Conservation (phyloP, 1,140 invertebrate species). For the Chrysopa pallens region DNA sequence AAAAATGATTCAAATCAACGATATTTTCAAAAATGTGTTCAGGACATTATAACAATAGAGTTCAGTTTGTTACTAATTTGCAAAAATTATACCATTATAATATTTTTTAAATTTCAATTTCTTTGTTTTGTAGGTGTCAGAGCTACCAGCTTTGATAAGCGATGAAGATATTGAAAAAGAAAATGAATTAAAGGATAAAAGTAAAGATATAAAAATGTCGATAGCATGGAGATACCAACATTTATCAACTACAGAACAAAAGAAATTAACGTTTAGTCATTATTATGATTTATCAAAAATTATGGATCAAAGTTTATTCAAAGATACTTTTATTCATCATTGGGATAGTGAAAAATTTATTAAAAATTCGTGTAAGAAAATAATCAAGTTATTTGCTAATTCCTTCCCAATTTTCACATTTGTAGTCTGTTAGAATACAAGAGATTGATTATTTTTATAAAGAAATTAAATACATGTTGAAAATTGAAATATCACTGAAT, state of each 20-base stretch:
- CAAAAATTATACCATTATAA: too few species aligned
- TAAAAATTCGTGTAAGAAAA: background rate
- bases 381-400: too few species aligned
- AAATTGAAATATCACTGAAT: too few species aligned
- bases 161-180: constrained; percentile 16
- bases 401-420: too few species aligned
- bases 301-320: constrained; percentile 38
- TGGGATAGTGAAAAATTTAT: constrained; percentile 22
- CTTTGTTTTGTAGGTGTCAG: constrained; percentile 17
- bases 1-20: too few species aligned
- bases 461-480: too few species aligned
- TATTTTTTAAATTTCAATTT: too few species aligned
- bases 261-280: constrained; percentile 39
- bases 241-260: constrained; percentile 21
- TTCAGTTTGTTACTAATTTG: too few species aligned
- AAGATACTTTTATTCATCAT: constrained; percentile 27
- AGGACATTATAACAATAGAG: too few species aligned
- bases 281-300: constrained; percentile 61
- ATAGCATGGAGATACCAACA: constrained; percentile 78
- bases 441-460: too few species aligned
- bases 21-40: too few species aligned
- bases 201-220: constrained; percentile 42
- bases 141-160: constrained; percentile 22
- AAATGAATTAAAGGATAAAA: constrained; percentile 16
- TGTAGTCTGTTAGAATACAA: too few species aligned